Percentiles rank a stretch among this genome's conserved stretches.
These are phyloP conservation scores for Hydriomena furcata DNA, from an alignment of 2,888 invertebrate genomes.

Conservation along the genomic window DNA sequence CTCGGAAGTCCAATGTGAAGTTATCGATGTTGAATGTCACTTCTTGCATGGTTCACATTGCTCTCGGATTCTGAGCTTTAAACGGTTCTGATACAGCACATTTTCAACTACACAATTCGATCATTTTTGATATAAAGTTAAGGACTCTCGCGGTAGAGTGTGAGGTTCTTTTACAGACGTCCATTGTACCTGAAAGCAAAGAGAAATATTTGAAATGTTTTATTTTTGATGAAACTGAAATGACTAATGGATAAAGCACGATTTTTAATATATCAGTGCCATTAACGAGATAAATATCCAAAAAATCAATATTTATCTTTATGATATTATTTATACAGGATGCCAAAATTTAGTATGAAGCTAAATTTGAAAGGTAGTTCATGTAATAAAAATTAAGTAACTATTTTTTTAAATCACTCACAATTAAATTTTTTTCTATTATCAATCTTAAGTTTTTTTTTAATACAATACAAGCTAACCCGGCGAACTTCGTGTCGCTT, in stretches of 20 bases:
- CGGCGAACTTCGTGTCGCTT: too few species aligned
- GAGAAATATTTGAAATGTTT: constrained; percentile 28
- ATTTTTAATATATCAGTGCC: too few species aligned
- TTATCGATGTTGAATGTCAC: constrained; percentile 59
- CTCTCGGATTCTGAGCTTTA: constrained; percentile 30
- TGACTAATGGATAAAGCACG: constrained; percentile 24
- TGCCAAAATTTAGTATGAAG: too few species aligned
- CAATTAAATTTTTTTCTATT: too few species aligned
- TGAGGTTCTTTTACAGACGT: constrained; percentile 11
- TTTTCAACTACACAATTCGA: constrained; percentile 2
- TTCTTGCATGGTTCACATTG: constrained; percentile 72
- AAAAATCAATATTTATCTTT: too few species aligned
- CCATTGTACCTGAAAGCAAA: constrained; percentile 37
- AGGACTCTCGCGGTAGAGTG: constrained; percentile 18
- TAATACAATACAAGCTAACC: too few species aligned
- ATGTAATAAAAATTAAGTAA: too few species aligned
- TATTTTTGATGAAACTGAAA: constrained; percentile 30
- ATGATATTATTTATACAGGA: too few species aligned
- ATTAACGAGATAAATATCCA: too few species aligned
- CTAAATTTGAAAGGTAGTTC: too few species aligned
- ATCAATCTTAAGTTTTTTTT: too few species aligned
- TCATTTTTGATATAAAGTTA: constrained; percentile 26
- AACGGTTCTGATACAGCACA: not conserved
- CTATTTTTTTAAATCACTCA: too few species aligned
- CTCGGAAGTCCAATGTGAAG: constrained; percentile 63